phyloP scores from a whole-genome alignment of 2,797 vertebrate species.

The Paguma larvata region DNA sequence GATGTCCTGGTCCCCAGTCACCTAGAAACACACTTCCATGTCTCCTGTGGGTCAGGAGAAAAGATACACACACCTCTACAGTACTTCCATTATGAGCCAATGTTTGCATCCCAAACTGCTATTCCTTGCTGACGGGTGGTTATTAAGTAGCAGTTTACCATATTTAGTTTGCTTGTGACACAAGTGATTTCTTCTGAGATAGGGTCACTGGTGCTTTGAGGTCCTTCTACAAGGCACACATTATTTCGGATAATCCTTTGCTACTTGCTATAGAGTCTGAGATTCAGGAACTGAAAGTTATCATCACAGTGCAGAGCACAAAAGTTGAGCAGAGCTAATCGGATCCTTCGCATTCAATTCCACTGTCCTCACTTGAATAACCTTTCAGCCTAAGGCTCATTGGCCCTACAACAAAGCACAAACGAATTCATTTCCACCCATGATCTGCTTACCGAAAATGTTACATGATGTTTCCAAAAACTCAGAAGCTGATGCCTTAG shows the following conservation, averaged over 20 bases:
- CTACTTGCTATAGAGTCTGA: neutral
- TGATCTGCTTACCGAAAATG: neutral
- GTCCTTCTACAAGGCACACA: neutral
- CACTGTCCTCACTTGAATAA: neutral
- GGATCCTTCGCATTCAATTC: conserved; percentile 9
- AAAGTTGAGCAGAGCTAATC: neutral
- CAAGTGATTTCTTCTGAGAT: neutral
- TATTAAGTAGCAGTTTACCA: neutral
- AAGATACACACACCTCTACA: neutral
- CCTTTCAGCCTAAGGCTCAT: neutral
- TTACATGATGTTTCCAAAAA: conserved; percentile 14
- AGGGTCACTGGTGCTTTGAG: neutral
- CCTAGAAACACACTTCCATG: neutral
- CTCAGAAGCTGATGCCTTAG: neutral
- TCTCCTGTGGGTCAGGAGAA: neutral
- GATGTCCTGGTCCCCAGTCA: neutral
- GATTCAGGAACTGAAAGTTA: neutral
- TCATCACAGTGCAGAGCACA: neutral
- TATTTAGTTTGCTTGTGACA: neutral
- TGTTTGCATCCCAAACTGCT: neutral
- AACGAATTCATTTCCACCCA: neutral
- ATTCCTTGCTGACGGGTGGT: neutral
- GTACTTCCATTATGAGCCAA: neutral
- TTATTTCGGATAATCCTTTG: conserved; percentile 57
- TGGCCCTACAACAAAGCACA: conserved; percentile 15